Evolutionary conservation across 2,888 invertebrate species (phyloP).

Genomic region (Drosophila lacicola): DNA sequence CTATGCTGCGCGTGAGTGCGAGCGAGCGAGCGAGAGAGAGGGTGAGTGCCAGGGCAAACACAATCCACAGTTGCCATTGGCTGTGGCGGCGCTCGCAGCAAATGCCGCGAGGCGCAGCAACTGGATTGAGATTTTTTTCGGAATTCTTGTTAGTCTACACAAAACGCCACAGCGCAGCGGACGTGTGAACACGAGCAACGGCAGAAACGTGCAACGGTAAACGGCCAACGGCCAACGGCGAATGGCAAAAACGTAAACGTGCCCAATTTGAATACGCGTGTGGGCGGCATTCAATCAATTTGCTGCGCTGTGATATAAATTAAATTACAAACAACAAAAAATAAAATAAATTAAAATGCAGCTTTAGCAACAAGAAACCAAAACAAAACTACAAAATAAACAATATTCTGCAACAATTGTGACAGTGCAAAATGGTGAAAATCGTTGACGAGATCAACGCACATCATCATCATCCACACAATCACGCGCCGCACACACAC

Average conservation of each 20-base stretch:
- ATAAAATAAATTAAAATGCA: conserved; percentile 27
- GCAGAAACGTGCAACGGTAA: conserved; percentile 19
- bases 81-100: conserved; percentile 23
- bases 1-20: background rate
- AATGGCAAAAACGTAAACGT: conserved; percentile 18
- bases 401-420: conserved; percentile 4
- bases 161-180: conserved; percentile 74
- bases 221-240: conserved; percentile 17
- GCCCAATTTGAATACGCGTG: conserved; percentile 50
- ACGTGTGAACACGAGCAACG: conserved; percentile 61
- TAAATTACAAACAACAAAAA: conserved; percentile 6
- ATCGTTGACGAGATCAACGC: conserved; percentile 81
- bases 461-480: conserved; percentile 49
- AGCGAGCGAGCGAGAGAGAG: conserved; percentile 31
- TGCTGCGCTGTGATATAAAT: conserved; percentile 44
- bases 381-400: conserved; percentile 20
- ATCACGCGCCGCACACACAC: conserved; percentile 38
- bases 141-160: conserved; percentile 79
- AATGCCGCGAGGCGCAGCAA: conserved; percentile 46
- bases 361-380: conserved; percentile 15
- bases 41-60: conserved; percentile 23
- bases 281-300: conserved; percentile 39
- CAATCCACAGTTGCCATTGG: conserved; percentile 72
- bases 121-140: conserved; percentile 62
- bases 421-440: conserved; percentile 82